Evolutionary conservation across 2,888 invertebrate genomes (phyloP).

Genomic region (Lasioglossum calceatum): DNA sequence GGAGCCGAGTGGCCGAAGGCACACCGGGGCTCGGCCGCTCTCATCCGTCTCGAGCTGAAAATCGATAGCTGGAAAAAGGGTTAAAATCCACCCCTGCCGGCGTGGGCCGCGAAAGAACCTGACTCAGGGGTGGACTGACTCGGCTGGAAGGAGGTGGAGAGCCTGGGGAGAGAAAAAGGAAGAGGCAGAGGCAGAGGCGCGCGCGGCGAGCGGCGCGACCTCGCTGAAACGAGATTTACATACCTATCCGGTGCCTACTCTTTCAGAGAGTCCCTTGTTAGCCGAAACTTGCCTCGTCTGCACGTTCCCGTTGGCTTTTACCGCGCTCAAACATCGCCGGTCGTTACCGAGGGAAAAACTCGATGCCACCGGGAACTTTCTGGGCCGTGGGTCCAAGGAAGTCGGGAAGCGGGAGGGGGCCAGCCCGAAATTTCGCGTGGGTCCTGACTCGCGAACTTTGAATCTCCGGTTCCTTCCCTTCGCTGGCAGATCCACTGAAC

Average conservation of each 20-base stretch:
- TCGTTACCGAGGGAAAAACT: slow-evolving; percentile 75
- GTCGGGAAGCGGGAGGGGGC: slow-evolving; percentile 39
- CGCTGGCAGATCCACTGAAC: background rate
- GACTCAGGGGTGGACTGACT: slow-evolving; percentile 67
- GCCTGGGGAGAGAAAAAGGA: slow-evolving; percentile 55
- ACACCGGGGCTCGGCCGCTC: slow-evolving; percentile 72
- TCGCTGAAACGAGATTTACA: slow-evolving; percentile 77
- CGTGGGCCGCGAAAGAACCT: slow-evolving; percentile 74
- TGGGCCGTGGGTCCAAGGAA: slow-evolving; percentile 46
- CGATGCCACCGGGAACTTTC: slow-evolving; percentile 58
- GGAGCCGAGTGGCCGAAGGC: slow-evolving; percentile 80
- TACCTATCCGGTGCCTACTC: slow-evolving; percentile 73
- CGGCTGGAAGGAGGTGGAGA: slow-evolving; percentile 58
- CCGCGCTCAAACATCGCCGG: slow-evolving; percentile 76
- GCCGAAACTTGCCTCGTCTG: slow-evolving; percentile 80
- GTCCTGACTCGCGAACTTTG: slow-evolving; percentile 26
- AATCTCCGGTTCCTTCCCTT: background rate
- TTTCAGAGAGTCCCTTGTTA: slow-evolving; percentile 79
- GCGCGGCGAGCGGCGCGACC: slow-evolving; percentile 63
- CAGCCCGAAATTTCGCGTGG: slow-evolving; percentile 41
- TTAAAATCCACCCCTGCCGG: slow-evolving; percentile 79
- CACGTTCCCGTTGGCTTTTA: slow-evolving; percentile 77
- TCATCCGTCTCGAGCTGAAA: slow-evolving; percentile 81
- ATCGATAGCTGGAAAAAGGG: slow-evolving; percentile 83
- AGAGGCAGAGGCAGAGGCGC: slow-evolving; percentile 56